Evolutionary conservation across 2,888 invertebrate species (phyloP), one percentile per base, ranked within the genome.

Genomic region (Eumerus sabulonum): DNA sequence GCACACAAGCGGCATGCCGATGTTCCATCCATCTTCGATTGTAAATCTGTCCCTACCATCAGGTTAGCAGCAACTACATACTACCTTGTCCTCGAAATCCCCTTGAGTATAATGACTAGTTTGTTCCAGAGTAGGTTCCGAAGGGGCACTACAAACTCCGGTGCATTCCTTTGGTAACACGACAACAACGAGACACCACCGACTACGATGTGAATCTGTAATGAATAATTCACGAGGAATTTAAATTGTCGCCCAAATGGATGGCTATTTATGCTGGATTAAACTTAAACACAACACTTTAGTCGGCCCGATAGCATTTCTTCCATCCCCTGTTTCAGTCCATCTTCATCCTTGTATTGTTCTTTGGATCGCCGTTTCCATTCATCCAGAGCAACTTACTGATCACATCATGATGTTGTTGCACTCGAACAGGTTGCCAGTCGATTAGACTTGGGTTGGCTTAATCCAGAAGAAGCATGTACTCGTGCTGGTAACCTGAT

Each of bases 191-290:
- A 56, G 27, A 27, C n/a, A n/a, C n/a, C 17, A 44, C 44, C 35
- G 36, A 57, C 27, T 19, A 47, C 66, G 47, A 59, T 54, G 53
- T 67, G 48, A 66, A 73, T 73, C 73, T 73, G 73, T 67, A 73
- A 73, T 73, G 73, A 73, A 73, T 73, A 73, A 73, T 73, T 73
- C 73, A 73, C 73, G 59, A 67, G 60, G 67, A 73, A 73, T 67
- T 73, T 60, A 67, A 73, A 60, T 67, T 60, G 60, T 67, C 60
- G 44, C 67, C 67, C 60, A 67, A 73, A 73, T 60, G 67, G 59
- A 73, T 54, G 66, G 47, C 66, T 47, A 73, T 66, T 73, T 67
- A 73, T 73, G 48, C 73, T 60, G 60, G 67, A 73, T 73, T 73
- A 67, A 67, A 67, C 60, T 67, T 73, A 67, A 73, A 60, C 73